Conservation (phyloP, 2,888 invertebrate genomes). For the Ichneumon xanthorius region DNA sequence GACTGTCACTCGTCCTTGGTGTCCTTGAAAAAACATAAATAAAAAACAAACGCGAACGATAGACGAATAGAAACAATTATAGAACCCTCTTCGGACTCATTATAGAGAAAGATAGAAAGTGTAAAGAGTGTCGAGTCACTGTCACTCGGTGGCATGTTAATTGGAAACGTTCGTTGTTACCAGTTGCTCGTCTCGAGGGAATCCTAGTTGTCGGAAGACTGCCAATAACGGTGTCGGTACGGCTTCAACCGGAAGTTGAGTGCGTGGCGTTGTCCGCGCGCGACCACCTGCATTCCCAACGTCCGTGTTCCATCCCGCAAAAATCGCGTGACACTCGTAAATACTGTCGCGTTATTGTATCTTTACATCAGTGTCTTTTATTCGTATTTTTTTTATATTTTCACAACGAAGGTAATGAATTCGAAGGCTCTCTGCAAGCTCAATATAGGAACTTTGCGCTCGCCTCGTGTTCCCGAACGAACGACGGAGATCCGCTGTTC, state of each 20-base stretch:
- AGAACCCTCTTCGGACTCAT: not conserved
- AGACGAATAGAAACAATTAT: not conserved
- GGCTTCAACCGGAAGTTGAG: slow-evolving; percentile 54
- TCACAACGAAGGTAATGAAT: not conserved
- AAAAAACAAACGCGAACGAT: not conserved
- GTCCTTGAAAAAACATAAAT: not conserved
- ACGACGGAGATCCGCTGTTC: too few relatives aligned
- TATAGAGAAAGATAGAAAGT: not conserved
- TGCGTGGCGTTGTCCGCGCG: slow-evolving; percentile 34
- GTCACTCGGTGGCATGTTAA: not conserved
- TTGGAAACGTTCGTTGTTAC: slow-evolving; percentile 22
- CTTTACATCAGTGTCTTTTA: not conserved
- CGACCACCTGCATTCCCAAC: slow-evolving; percentile 54
- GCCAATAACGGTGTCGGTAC: slow-evolving; percentile 10
- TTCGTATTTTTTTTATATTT: not conserved
- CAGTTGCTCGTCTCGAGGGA: slow-evolving; percentile 49
- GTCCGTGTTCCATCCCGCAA: slow-evolving; percentile 26
- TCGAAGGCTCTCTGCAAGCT: too few relatives aligned
- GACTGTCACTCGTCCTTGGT: too few relatives aligned
- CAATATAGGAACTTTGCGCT: too few relatives aligned
- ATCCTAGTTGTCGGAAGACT: slow-evolving; percentile 59
- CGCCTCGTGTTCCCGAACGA: too few relatives aligned
- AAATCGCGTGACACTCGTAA: slow-evolving; percentile 54
- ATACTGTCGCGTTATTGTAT: slow-evolving; percentile 22
- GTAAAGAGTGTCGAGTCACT: not conserved